These are phyloP conservation scores for Aramus guarauna DNA, from an alignment of 2,113 vertebrate species.

Conservation along the genomic window DNA sequence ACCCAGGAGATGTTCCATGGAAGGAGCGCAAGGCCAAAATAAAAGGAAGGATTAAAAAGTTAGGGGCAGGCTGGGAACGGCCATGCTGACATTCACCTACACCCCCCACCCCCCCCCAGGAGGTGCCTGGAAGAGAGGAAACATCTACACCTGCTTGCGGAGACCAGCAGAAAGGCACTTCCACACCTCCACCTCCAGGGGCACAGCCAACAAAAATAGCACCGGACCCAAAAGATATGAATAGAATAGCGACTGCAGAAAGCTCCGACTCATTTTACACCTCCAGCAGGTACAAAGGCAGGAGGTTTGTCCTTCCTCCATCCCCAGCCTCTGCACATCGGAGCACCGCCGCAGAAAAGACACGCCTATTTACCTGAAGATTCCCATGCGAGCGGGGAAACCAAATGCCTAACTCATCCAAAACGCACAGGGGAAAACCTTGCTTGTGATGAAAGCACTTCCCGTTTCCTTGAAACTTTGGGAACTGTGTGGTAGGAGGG, in stretches of 20 bases:
- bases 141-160: not conserved
- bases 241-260: constrained; percentile 27
- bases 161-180: constrained; percentile 16
- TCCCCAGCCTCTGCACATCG: not conserved
- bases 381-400: not conserved
- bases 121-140: not conserved
- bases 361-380: not conserved
- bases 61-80: not conserved
- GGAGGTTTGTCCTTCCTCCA: constrained; percentile 6
- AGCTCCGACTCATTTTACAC: constrained; percentile 32
- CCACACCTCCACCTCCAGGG: constrained; percentile 9
- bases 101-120: not conserved
- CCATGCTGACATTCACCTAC: not conserved
- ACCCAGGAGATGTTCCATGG: constrained; percentile 15
- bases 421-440: not conserved
- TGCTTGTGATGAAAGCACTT: not conserved
- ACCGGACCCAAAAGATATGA: constrained; percentile 39
- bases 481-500: not conserved
- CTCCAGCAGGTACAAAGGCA: constrained; percentile 56
- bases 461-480: not conserved
- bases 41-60: constrained; percentile 27
- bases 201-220: constrained; percentile 57
- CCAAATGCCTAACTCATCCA: not conserved
- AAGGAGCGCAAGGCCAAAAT: not conserved
- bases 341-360: not conserved